phyloP scores from a whole-genome alignment of 2,113 vertebrate species.

The Neoarius graeffei region DNA sequence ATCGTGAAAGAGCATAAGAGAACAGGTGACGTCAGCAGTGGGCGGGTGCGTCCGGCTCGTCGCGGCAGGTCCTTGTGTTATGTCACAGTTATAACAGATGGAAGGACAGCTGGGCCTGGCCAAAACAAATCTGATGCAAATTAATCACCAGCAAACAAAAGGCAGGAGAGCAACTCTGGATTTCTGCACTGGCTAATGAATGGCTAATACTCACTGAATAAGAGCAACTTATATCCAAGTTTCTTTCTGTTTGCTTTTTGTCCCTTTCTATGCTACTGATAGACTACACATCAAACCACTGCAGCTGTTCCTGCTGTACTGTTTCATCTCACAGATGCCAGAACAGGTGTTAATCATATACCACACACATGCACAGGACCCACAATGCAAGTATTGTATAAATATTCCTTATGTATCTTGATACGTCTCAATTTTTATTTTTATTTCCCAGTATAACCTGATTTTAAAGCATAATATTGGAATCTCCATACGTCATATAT shows the following conservation, averaged over 20 bases:
- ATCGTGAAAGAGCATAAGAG: slow-evolving; percentile 1
- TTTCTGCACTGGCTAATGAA: slow-evolving; percentile 37
- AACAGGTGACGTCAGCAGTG: slow-evolving; percentile 46
- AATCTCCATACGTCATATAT: background rate
- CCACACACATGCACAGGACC: background rate
- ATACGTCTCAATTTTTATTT: background rate
- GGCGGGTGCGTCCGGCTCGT: slow-evolving; percentile 22
- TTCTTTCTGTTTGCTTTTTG: background rate
- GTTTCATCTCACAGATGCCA: background rate
- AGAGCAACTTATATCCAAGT: background rate
- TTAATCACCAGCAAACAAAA: slow-evolving; percentile 69
- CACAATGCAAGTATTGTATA: background rate
- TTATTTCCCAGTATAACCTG: background rate
- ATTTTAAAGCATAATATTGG: background rate
- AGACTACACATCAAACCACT: background rate
- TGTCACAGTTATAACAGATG: slow-evolving; percentile 66
- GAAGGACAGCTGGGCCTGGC: slow-evolving; percentile 65
- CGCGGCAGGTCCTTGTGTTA: slow-evolving; percentile 54
- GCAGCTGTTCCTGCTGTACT: background rate
- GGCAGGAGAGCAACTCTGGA: slow-evolving; percentile 46
- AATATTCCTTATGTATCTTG: background rate
- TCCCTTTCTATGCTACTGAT: background rate
- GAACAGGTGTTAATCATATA: background rate
- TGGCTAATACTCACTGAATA: slow-evolving; percentile 1
- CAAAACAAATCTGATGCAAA: slow-evolving; percentile 67